Conservation (phyloP, 1,140 invertebrate genomes). For the Pogonomyrmex californicus region DNA sequence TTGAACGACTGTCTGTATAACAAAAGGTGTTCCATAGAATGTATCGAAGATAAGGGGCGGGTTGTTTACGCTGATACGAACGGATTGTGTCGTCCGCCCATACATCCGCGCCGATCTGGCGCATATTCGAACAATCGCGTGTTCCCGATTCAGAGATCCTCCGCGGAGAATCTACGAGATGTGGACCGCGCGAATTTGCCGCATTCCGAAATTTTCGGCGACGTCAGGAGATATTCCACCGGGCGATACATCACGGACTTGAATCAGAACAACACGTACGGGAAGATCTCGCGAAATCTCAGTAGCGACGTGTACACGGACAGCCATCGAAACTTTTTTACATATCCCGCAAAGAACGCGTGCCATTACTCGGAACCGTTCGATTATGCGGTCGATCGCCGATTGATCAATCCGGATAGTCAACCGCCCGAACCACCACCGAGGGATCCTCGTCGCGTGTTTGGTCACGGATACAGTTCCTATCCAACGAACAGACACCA, state of each 20-base stretch:
- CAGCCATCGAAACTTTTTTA: constrained; percentile 38
- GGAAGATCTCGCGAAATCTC: constrained; percentile 77
- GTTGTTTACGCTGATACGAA: not conserved
- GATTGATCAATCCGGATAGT: constrained; percentile 12
- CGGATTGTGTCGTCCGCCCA: constrained; percentile 37
- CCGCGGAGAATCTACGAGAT: constrained; percentile 52
- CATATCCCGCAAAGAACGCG: constrained; percentile 6
- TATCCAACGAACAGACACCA: constrained; percentile 83
- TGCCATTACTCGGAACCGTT: constrained; percentile 80
- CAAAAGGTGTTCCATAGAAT: constrained; percentile 34
- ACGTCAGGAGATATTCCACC: constrained; percentile 38
- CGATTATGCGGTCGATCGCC: constrained; percentile 15
- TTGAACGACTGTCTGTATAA: constrained; percentile 31
- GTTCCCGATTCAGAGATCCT: constrained; percentile 47
- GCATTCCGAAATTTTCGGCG: constrained; percentile 25
- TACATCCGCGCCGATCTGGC: constrained; percentile 48
- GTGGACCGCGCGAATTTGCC: not conserved
- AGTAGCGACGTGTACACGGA: not conserved
- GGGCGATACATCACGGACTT: constrained; percentile 65
- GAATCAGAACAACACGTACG: constrained; percentile 73
- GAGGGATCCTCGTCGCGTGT: constrained; percentile 89
- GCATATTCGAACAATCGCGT: constrained; percentile 42
- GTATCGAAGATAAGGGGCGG: constrained; percentile 65
- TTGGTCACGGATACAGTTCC: constrained; percentile 77
- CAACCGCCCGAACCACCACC: constrained; percentile 91